These are phyloP conservation scores for Denticeps clupeoides DNA, from an alignment of 2,797 vertebrate species.

Conservation along the genomic window DNA sequence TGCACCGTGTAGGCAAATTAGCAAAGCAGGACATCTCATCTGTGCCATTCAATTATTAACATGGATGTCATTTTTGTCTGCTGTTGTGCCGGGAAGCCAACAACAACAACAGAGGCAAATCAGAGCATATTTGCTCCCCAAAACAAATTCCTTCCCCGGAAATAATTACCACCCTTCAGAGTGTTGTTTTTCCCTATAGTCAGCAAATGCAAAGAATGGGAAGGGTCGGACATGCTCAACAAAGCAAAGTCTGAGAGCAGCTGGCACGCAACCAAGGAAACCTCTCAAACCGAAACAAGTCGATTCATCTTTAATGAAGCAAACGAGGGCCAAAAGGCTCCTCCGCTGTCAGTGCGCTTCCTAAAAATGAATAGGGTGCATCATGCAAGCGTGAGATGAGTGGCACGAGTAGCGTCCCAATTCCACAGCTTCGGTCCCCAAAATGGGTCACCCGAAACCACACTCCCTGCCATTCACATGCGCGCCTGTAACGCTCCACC, in stretches of 20 bases:
- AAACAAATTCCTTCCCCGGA: constrained; percentile 31
- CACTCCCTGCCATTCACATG: constrained; percentile 15
- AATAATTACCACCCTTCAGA: constrained; percentile 39
- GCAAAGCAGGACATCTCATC: no score
- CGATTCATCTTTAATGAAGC: constrained; percentile 41
- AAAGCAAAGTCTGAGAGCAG: constrained; percentile 43
- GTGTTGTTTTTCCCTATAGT: constrained; percentile 45
- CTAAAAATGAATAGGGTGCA: neutral
- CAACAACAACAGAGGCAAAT: no score
- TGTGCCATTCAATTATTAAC: no score
- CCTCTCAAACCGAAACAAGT: constrained; percentile 14
- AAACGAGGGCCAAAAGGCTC: constrained; percentile 29
- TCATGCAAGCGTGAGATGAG: constrained; percentile 5
- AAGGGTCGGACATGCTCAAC: constrained; percentile 56
- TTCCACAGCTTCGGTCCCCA: neutral
- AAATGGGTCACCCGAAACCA: neutral
- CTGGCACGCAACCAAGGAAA: constrained; percentile 43
- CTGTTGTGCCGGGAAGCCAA: no score
- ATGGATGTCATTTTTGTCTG: no score
- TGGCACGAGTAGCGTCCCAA: neutral
- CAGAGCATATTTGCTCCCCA: no score
- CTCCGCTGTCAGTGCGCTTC: neutral
- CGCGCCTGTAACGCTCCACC: constrained; percentile 1
- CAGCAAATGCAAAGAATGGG: constrained; percentile 55
- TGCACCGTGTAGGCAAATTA: no score